Conservation (phyloP, 2,113 vertebrate species). For the Herpailurus yagouaroundi region DNA sequence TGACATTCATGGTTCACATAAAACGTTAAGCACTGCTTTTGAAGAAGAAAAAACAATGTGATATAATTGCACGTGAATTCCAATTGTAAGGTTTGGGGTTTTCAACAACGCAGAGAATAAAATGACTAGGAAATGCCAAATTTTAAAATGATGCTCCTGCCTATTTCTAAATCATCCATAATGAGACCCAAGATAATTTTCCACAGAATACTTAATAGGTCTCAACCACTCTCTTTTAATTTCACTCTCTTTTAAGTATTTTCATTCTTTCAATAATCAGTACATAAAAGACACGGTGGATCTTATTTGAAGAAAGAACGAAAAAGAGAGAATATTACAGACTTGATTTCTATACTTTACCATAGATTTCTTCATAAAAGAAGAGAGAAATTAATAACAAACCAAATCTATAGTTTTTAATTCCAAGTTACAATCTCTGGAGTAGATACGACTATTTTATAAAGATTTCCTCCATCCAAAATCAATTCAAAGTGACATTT, state of each 20-base stretch:
- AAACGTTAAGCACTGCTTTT: background rate
- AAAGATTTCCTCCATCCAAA: constrained; percentile 4
- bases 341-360: background rate
- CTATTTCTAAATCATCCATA: constrained; percentile 8
- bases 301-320: background rate
- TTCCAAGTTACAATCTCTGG: background rate
- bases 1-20: background rate
- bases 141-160: background rate
- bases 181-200: constrained; percentile 41
- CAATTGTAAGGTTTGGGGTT: background rate
- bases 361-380: background rate
- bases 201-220: background rate
- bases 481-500: background rate
- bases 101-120: background rate
- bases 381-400: background rate
- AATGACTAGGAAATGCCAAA: background rate
- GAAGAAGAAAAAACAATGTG: background rate
- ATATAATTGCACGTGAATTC: background rate
- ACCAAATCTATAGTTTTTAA: background rate
- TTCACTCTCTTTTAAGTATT: background rate
- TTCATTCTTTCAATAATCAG: background rate
- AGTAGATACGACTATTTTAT: background rate
- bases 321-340: background rate
- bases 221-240: background rate
- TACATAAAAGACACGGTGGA: background rate